Percentiles rank a stretch among this genome's conserved stretches.
These are phyloP conservation scores for Apomyelois bistriatella DNA, from an alignment of 2,888 invertebrate genomes.

Conservation along the genomic window DNA sequence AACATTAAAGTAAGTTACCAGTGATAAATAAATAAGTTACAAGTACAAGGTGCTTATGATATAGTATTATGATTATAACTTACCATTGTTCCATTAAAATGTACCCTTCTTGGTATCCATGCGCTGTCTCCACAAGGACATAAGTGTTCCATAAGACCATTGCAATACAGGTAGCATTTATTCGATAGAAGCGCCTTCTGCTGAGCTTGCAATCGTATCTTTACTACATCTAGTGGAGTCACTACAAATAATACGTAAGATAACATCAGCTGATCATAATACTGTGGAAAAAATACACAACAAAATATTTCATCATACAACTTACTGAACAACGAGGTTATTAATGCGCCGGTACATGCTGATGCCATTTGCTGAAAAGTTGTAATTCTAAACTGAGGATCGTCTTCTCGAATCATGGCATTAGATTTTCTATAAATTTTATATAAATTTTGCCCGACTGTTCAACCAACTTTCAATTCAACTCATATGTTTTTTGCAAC, in stretches of 20 bases:
- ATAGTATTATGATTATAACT: no score
- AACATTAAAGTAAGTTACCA: no score
- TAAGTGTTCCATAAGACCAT: constrained; percentile 98
- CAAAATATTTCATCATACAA: constrained; percentile 20
- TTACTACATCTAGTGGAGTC: constrained; percentile 99
- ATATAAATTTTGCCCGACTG: not conserved
- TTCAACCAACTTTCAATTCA: not conserved
- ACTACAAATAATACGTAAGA: constrained; percentile 80
- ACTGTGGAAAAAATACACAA: no score
- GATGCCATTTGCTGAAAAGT: constrained; percentile 91
- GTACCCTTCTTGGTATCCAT: constrained; percentile 83
- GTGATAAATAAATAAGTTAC: no score
- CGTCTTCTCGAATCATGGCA: constrained; percentile 81
- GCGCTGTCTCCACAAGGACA: constrained; percentile 87
- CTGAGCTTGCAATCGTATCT: constrained; percentile 97
- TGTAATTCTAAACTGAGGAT: constrained; percentile 87
- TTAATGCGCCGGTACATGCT: constrained; percentile 91
- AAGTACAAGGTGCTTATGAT: no score
- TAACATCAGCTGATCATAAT: no score
- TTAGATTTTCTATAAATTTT: constrained; percentile 16
- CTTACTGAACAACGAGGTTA: constrained; percentile 93
- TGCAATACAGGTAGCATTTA: constrained; percentile 97
- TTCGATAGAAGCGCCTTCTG: constrained; percentile 89
- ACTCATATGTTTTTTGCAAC: constrained; percentile 9
- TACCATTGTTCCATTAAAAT: constrained; percentile 90